Conservation (phyloP, 2,888 invertebrate species). For the Pyrocoelia pectoralis region DNA sequence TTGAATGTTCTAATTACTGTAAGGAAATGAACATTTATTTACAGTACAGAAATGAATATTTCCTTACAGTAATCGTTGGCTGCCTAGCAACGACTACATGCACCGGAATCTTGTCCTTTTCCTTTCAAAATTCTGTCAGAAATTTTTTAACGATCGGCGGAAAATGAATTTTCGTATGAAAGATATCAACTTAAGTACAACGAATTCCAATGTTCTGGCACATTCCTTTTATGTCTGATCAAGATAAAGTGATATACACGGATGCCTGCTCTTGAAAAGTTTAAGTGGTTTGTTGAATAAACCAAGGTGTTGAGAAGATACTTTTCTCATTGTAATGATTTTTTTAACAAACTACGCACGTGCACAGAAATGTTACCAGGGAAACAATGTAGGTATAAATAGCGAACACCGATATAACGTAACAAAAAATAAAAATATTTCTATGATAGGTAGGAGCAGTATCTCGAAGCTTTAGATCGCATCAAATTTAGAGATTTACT, state of each 20-base stretch:
- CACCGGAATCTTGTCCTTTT: too few species aligned
- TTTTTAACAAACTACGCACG: conserved; percentile 16
- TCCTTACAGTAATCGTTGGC: too few species aligned
- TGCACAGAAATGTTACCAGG: neutral
- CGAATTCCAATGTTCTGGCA: too few species aligned
- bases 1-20: too few species aligned
- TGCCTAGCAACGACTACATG: too few species aligned
- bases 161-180: too few species aligned
- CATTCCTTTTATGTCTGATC: conserved; percentile 42
- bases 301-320: conserved; percentile 34
- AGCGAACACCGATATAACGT: conserved; percentile 10
- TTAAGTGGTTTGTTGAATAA: conserved; percentile 36
- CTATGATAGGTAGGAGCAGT: conserved; percentile 41
- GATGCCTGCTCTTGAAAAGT: conserved; percentile 38
- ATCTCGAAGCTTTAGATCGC: conserved; percentile 37
- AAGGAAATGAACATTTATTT: too few species aligned
- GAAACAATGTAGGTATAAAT: neutral
- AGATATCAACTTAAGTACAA: too few species aligned
- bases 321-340: conserved; percentile 17
- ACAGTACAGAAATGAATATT: too few species aligned
- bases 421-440: conserved; percentile 18
- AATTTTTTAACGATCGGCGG: too few species aligned
- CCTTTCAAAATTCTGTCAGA: too few species aligned
- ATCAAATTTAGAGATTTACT: conserved; percentile 36
- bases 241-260: conserved; percentile 41